These are phyloP conservation scores for Margarornis squamiger DNA, from an alignment of 2,797 vertebrate species.

Conservation along the genomic window DNA sequence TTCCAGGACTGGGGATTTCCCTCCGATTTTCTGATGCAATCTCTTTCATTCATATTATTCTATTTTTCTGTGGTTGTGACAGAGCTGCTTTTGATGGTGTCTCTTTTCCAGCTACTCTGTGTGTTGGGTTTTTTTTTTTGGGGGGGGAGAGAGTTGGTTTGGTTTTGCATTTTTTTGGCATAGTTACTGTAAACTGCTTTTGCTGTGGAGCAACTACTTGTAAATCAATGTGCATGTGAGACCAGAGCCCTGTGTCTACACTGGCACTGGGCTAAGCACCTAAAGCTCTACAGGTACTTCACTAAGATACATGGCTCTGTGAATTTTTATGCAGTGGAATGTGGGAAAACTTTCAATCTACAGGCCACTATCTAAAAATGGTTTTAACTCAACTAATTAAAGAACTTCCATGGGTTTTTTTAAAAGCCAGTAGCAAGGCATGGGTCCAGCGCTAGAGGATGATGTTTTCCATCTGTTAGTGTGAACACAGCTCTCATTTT, in stretches of 20 bases:
- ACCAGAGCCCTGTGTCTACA: background rate
- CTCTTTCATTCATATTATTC: background rate
- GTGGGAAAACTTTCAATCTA: background rate
- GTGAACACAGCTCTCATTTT: background rate
- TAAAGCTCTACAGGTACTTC: background rate
- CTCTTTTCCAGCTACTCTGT: background rate
- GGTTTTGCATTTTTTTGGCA: background rate
- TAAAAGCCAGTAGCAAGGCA: conserved; percentile 44
- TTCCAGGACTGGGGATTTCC: background rate
- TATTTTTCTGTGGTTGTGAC: background rate
- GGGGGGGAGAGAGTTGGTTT: background rate
- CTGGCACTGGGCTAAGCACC: background rate
- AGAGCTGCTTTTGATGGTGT: background rate
- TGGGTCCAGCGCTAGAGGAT: background rate
- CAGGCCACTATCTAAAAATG: background rate
- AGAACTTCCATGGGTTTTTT: background rate
- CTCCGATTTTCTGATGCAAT: background rate
- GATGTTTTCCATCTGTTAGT: conserved; percentile 42
- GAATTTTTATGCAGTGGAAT: background rate
- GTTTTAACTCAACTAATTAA: conserved; percentile 4
- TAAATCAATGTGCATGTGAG: background rate
- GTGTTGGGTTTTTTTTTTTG: background rate
- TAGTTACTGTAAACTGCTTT: background rate
- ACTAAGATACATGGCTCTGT: background rate
- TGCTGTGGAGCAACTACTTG: background rate